These are phyloP conservation scores for Amblyteles armatorius DNA, from an alignment of 2,888 invertebrate species.

Conservation along the genomic window DNA sequence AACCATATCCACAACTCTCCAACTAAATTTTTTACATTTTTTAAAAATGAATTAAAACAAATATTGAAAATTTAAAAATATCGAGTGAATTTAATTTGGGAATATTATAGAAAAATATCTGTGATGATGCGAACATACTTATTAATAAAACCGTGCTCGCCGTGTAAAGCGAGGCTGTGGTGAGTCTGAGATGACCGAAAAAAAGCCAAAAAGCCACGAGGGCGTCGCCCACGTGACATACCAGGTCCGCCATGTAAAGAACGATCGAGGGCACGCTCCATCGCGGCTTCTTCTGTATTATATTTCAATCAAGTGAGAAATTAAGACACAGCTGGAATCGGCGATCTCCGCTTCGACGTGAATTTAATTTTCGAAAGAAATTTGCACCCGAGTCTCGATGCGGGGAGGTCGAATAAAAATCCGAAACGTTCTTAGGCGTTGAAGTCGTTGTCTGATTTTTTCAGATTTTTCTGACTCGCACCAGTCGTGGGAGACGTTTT, in stretches of 20 bases:
- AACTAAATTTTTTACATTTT: conserved; percentile 68
- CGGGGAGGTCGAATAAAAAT: neutral
- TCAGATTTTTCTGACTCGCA: neutral
- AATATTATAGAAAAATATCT: too few species aligned
- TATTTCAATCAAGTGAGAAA: conserved; percentile 9
- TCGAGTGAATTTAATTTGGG: too few species aligned
- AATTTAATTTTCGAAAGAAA: conserved; percentile 12
- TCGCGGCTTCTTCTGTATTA: conserved; percentile 72
- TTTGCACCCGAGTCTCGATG: neutral
- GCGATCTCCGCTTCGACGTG: neutral
- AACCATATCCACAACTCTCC: conserved; percentile 77
- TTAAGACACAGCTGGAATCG: neutral
- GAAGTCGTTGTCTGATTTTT: neutral
- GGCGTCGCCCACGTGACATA: conserved; percentile 74
- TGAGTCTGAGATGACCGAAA: conserved; percentile 69
- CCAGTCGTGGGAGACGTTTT: neutral
- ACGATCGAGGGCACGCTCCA: conserved; percentile 78
- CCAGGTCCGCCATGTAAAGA: conserved; percentile 74
- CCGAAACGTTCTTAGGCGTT: neutral
- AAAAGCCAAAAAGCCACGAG: conserved; percentile 75
- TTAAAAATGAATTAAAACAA: neutral
- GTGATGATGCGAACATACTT: conserved; percentile 68
- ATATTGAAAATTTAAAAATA: neutral
- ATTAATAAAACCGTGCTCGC: conserved; percentile 70
- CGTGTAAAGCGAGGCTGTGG: conserved; percentile 73